phyloP scores from a whole-genome alignment of 92 coral and sea anemone genomes.

The Epizoanthus rinbou region DNA sequence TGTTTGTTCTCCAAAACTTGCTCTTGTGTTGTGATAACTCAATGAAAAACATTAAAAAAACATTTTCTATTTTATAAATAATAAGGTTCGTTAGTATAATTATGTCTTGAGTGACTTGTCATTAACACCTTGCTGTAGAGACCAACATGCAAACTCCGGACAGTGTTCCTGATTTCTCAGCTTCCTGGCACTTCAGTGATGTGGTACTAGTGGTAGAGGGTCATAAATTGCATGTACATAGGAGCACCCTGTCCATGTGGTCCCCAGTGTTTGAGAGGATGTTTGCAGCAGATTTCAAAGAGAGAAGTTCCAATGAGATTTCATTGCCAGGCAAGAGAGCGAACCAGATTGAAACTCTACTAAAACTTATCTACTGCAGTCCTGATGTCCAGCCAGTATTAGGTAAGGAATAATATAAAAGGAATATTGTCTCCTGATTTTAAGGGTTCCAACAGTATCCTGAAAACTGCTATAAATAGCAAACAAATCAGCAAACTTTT shows the following conservation, averaged over 20 bases:
- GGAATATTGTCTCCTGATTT: too few relatives aligned
- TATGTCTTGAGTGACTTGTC: too few relatives aligned
- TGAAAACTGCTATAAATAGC: too few relatives aligned
- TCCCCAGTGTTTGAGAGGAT: conserved; percentile 89
- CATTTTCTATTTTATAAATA: too few relatives aligned
- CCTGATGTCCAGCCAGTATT: conserved; percentile 52
- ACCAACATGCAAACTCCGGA: conserved; percentile 34
- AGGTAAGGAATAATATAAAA: conserved; percentile 39
- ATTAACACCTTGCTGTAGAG: background rate
- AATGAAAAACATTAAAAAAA: too few relatives aligned
- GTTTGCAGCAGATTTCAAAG: conserved; percentile 75
- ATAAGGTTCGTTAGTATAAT: too few relatives aligned
- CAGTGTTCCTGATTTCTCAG: conserved; percentile 65
- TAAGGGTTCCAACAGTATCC: too few relatives aligned
- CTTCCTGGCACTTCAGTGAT: conserved; percentile 83
- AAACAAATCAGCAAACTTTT: too few relatives aligned
- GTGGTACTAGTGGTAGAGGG: conserved; percentile 72
- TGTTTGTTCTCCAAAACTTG: too few relatives aligned
- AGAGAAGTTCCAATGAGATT: conserved; percentile 64
- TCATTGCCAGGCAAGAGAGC: conserved; percentile 72
- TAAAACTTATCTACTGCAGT: conserved; percentile 59
- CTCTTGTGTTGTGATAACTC: too few relatives aligned
- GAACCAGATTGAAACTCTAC: conserved; percentile 57
- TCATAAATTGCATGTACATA: conserved; percentile 75
- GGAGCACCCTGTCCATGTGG: conserved; percentile 83